Base-by-base conservation (phyloP, 2,888 invertebrate genomes). In the Boloria euphrosyne region DNA sequence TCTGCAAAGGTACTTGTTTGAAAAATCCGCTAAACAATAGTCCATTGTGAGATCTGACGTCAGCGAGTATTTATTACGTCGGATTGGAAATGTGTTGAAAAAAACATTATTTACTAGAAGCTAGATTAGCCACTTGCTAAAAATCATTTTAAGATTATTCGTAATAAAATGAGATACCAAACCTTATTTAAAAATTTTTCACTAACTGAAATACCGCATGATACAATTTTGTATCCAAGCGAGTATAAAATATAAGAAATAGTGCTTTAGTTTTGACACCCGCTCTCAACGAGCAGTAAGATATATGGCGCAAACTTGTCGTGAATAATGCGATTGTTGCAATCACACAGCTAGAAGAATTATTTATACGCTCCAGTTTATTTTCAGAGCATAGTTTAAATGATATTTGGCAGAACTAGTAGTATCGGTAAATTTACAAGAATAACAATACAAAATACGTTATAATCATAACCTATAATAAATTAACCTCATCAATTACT, bases 191-290 rank as follows among this genome's bases (percentile, higher is more conserved):
- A 59, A 31, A 65, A 59, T 18, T 18, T 58, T 52, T 31, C 52
- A 31, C 47, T 59, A 65, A 65, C 51, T 59, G 64, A 58, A 59
- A 65, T 52, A 59, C 31, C 52, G 51, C 47, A 14, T 52, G 51
- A 64, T 43, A 47, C 44, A 57, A 53, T 65, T 65, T 52, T 38
- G 64, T 58, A 46, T 65, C 46, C 58, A 46, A 65, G 58, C 47
- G 52, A 53, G 64, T 59, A 47, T 65, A 59, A 59, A 59, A 65
- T 65, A 59, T 52, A 65, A 65, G 63, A 64, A 58, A 57, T 59
- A 66, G 63, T 69, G 69, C 57, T 58, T 69, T 64, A 69, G 66
- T 69, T 64, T 58, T 69, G 69, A 69, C 66, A 69, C 38, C 50
- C 43, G 66, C 66, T 69, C 64, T 69, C 66, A 52, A 52, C 66